Conservation (phyloP, 2,113 vertebrate genomes). For the Loxodonta africana region DNA sequence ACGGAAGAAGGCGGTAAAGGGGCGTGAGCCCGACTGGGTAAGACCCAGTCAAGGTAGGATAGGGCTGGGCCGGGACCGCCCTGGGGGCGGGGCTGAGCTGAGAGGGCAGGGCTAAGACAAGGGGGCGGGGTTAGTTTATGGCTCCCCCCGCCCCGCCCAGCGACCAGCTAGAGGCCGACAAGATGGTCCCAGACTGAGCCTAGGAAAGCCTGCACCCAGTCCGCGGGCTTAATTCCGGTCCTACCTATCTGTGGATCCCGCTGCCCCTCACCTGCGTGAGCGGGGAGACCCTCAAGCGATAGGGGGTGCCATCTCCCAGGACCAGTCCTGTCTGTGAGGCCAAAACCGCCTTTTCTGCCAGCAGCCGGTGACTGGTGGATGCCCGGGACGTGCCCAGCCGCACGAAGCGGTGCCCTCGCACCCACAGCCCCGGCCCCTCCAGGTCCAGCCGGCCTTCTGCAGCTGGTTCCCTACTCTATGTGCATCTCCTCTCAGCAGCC, state of each 20-base stretch:
- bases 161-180: rapidly evolving
- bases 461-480: too few relatives aligned
- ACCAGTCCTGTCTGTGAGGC: conserved; percentile 91
- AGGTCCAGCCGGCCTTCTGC: too few relatives aligned
- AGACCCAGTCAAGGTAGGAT: too few relatives aligned
- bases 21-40: too few relatives aligned
- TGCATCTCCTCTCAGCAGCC: conserved; percentile 63
- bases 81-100: conserved; percentile 87
- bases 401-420: conserved; percentile 91
- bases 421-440: conserved; percentile 86
- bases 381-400: conserved; percentile 84
- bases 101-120: conserved; percentile 82
- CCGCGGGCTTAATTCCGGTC: neutral
- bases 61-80: too few relatives aligned
- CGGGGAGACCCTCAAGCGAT: conserved; percentile 71
- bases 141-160: neutral
- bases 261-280: conserved; percentile 69
- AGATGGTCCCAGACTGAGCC: neutral
- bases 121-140: too few relatives aligned
- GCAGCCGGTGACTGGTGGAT: conserved; percentile 89
- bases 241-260: rapidly evolving
- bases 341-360: conserved; percentile 88
- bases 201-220: neutral
- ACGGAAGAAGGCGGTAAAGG: too few relatives aligned
- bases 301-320: conserved; percentile 12